Base-by-base conservation (phyloP, 2,113 vertebrate species). In the Halcyon malimbica region DNA sequence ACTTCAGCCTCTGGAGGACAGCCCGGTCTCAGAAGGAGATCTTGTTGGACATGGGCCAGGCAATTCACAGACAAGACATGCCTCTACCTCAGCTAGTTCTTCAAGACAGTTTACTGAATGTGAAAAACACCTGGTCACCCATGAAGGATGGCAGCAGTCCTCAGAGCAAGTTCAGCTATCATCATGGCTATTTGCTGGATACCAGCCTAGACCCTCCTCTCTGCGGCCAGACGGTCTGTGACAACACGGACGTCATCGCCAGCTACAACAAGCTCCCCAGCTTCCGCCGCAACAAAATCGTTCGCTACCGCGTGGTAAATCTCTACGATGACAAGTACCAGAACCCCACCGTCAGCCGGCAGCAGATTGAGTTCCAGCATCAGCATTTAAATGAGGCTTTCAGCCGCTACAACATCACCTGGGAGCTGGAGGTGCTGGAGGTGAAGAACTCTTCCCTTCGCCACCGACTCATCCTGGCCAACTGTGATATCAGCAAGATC, bases 281-380 rank as follows among this genome's bases (percentile, higher is more conserved):
- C 44, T 99, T 99, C 94, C 99, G 99, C 41, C 97, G 82, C 60
- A 98, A 98, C 54, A 99, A 99, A 96, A 98, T 97, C 8, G 99
- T 99, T 35, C 99, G 98, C 53, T 99, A 99, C 96, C 98, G 99
- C 0, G 99, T 99, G 65, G 98, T 99, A 82, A 99, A 99, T 23
- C 96, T 99, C 64, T 99, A 98, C 3, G 98, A 99, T 0, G 98
- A 99, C 53, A 57, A 88, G 19, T 97, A 95, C 2, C 97, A 93
- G 65, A 98, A 98, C 91, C 99, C 99, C 14, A 99, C 98, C 0
- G 99, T 99, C 87, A 99, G 99, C 62, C 98, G 89, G 57, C 98
- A 99, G 97, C 99, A 99, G 98, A 99, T 99, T 6, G 98, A 98
- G 77, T 98, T 99, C 95, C 99, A 99, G 98, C 99, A 99, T 89